These are phyloP conservation scores for Zophobas morio DNA, from an alignment of 1,140 invertebrate genomes.

Conservation along the genomic window DNA sequence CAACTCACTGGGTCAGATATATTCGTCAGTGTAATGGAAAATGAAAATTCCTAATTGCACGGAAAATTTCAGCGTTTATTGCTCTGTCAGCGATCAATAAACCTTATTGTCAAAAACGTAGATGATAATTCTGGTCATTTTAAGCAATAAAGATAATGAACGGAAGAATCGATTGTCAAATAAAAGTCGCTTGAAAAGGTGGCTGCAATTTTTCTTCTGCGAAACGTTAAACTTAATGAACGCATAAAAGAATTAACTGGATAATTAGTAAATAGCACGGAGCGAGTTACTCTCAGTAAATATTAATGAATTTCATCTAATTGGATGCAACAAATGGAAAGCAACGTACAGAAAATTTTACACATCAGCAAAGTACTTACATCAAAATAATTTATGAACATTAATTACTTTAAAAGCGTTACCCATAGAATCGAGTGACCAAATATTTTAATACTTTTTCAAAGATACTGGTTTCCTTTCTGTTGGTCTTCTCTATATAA, in stretches of 20 bases:
- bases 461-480: too few species aligned
- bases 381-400: too few species aligned
- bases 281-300: conserved; percentile 13
- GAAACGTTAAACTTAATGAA: conserved; percentile 15
- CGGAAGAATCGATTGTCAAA: not conserved
- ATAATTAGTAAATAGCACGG: conserved; percentile 24
- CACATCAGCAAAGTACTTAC: too few species aligned
- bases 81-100: not conserved
- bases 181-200: not conserved
- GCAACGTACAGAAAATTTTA: too few species aligned
- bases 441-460: too few species aligned
- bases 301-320: conserved; percentile 33
- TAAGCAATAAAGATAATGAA: not conserved
- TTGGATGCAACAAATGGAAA: conserved; percentile 18
- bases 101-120: not conserved
- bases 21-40: too few species aligned
- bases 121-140: not conserved
- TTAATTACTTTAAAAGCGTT: too few species aligned
- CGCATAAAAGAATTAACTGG: conserved; percentile 25
- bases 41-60: too few species aligned
- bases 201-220: conserved; percentile 12
- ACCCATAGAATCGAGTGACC: too few species aligned
- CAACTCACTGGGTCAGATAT: too few species aligned
- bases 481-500: too few species aligned
- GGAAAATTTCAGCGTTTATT: not conserved